phyloP scores from a whole-genome alignment of 2,888 invertebrate genomes.

The Sesia apiformis region DNA sequence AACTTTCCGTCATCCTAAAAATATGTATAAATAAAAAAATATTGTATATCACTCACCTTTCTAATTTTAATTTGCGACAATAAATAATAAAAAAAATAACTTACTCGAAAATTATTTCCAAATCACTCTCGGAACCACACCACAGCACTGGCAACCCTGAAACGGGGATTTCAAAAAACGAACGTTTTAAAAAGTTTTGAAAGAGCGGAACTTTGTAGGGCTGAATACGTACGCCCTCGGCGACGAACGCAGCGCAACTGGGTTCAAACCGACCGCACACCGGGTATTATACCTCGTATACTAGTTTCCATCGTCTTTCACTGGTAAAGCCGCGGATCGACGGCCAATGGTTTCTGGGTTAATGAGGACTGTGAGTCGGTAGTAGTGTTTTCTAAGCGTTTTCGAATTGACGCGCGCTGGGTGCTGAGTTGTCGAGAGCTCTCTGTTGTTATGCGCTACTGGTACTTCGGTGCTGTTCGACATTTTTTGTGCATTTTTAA shows the following conservation, averaged over 20 bases:
- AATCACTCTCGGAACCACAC: conserved; percentile 21
- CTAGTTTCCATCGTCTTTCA: conserved; percentile 69
- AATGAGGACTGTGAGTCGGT: conserved; percentile 58
- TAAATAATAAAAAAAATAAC: conserved; percentile 11
- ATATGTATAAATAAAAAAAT: too few relatives aligned
- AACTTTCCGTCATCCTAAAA: too few relatives aligned
- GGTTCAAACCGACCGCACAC: conserved; percentile 21
- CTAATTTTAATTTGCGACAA: too few relatives aligned
- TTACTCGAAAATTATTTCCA: conserved; percentile 17
- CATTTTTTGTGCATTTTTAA: neutral
- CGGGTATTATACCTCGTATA: conserved; percentile 66
- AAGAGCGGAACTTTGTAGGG: conserved; percentile 7
- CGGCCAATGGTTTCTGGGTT: conserved; percentile 64
- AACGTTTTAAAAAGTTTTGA: conserved; percentile 14
- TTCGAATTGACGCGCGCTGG: conserved; percentile 53
- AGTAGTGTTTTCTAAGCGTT: conserved; percentile 60
- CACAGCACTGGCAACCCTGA: conserved; percentile 7
- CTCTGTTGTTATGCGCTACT: conserved; percentile 46
- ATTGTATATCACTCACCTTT: too few relatives aligned
- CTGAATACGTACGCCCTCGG: conserved; percentile 27
- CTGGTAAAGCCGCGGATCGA: conserved; percentile 42
- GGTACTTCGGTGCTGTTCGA: conserved; percentile 18
- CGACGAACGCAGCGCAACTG: conserved; percentile 38
- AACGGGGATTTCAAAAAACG: conserved; percentile 16
- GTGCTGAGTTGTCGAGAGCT: conserved; percentile 30